Evolutionary conservation across 1,140 invertebrate genomes (phyloP), one percentile per base, ranked within the genome.

Genomic region (Anagrus nilaparvatae): DNA sequence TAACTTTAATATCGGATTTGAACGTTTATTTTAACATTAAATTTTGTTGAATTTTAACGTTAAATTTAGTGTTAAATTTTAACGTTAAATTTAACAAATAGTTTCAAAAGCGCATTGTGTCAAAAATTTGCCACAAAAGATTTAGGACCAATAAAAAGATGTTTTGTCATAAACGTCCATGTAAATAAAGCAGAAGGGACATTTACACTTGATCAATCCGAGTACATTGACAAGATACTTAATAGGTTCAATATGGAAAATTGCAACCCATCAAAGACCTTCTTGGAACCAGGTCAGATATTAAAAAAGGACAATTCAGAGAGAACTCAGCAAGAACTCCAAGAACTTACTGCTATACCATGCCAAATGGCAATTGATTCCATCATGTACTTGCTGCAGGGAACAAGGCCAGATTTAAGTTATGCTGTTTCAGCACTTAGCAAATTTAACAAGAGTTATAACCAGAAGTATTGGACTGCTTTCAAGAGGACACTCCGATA

Each of bases 391-490:
- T n/a, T n/a, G n/a, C n/a, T n/a, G n/a, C 50, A 58, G 5, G 31
- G 50, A 2, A 67, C 67, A 7, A 46, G 70, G 31, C 68, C 67
- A 23, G 67, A 72, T 50, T 61, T 72, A 30, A 38, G 60, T 7
- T 70, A 56, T 50, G 47, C 60, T 17, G 62, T 71, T n/a, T 39
- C 10, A n/a, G n/a, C n/a, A n/a, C n/a, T n/a, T n/a, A 29, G 27
- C 28, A 18, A 21, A 10, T 39, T 39, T 19, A 39, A 18, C 10
- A 13, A 31, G 10, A 21, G 12, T 5, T 20, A 17, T 4, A 29
- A 29, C 3, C 12, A 23, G 13, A 13, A 18, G 7, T 29, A 40
- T 21, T 32, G 37, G 27, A n/a, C 3, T 6, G 13, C 37, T 3
- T 24, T 12, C 3, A 40, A 40, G 24, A 7, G 18, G 12, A 18